Conservation (phyloP, 2,797 vertebrate species). For the Falco cherrug region DNA sequence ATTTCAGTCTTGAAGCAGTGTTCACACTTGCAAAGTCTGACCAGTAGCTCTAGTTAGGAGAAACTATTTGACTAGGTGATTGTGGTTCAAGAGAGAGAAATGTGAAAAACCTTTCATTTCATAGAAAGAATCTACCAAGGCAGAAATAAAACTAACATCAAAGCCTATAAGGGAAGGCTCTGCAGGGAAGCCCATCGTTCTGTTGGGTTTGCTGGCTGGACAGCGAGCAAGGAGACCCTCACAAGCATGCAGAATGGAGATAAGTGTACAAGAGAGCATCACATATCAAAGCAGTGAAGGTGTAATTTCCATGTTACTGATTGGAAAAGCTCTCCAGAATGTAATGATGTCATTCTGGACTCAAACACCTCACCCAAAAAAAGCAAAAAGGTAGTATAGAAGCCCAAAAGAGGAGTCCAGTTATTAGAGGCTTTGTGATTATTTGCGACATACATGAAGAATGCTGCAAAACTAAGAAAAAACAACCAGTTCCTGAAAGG, state of each 20-base stretch:
- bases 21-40: not conserved
- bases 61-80: not conserved
- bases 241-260: not conserved
- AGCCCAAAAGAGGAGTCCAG: not conserved
- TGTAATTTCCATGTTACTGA: not conserved
- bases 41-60: not conserved
- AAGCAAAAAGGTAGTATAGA: not conserved
- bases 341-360: not conserved
- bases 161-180: not conserved
- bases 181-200: not conserved
- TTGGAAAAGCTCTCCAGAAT: not conserved
- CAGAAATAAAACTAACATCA: not conserved
- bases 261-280: not conserved
- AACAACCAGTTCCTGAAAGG: not conserved
- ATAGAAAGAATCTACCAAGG: not conserved
- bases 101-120: not conserved
- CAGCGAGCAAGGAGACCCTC: not conserved
- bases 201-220: not conserved
- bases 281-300: not conserved
- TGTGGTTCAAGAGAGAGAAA: not conserved
- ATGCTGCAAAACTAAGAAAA: not conserved
- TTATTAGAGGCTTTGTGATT: not conserved
- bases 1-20: not conserved
- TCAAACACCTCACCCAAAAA: not conserved
- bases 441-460: not conserved